These are phyloP conservation scores for Cryptophagus acutangulus DNA, from an alignment of 2,888 invertebrate species.

Conservation along the genomic window DNA sequence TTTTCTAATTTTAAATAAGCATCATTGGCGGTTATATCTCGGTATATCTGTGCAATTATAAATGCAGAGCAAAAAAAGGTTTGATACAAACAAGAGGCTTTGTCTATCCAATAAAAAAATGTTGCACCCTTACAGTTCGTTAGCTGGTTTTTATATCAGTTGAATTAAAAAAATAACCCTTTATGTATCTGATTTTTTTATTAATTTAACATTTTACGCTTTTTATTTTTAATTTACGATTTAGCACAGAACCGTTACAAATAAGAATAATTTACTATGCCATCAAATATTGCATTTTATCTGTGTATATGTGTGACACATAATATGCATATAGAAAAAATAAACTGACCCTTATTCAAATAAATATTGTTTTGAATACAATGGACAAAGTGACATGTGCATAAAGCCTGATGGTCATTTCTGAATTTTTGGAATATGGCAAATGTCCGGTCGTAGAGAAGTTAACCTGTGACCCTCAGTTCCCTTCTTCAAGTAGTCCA, in stretches of 20 bases:
- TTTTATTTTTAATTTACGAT: no score
- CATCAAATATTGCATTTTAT: background rate
- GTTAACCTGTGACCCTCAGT: constrained; percentile 40
- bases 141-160: no score
- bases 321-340: constrained; percentile 24
- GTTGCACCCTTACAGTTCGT: no score
- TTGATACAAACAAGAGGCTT: constrained; percentile 24
- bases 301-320: background rate
- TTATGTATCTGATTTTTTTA: no score
- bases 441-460: constrained; percentile 40
- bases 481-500: no score
- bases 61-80: constrained; percentile 25
- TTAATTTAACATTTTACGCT: no score
- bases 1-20: no score
- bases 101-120: background rate
- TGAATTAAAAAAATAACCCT: no score
- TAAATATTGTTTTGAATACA: constrained; percentile 30
- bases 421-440: constrained; percentile 37
- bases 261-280: no score
- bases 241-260: no score
- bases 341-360: constrained; percentile 37
- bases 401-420: constrained; percentile 41
- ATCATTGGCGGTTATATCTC: constrained; percentile 27
- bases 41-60: constrained; percentile 32
- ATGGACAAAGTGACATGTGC: constrained; percentile 31